Evolutionary conservation across 1,140 invertebrate genomes (phyloP).

Genomic region (Platorchestia sp.): DNA sequence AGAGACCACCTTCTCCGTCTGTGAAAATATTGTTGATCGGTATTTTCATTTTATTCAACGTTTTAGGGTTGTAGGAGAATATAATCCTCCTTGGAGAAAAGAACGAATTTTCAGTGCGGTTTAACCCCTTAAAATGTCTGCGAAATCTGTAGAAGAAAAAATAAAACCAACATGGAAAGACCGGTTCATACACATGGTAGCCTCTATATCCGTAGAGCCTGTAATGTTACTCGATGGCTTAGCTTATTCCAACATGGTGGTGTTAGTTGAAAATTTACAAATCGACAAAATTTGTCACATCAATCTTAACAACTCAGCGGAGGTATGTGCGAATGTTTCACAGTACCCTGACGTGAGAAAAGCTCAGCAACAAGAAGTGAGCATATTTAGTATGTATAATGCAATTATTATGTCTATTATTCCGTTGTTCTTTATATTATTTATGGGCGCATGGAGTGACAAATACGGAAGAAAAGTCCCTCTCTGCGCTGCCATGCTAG

Average conservation of each 20-base stretch:
- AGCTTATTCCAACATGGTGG: conserved; percentile 67
- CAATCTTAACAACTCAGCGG: conserved; percentile 79
- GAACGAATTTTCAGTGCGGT: background rate
- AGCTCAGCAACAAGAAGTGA: conserved; percentile 82
- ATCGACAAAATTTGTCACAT: conserved; percentile 87
- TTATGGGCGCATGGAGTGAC: conserved; percentile 70
- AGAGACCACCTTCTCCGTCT: background rate
- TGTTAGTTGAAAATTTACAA: conserved; percentile 76
- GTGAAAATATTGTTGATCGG: background rate
- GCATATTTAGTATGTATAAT: conserved; percentile 73
- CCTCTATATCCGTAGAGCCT: conserved; percentile 64
- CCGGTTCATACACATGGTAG: conserved; percentile 51
- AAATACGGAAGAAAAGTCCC: conserved; percentile 81
- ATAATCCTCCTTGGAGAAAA: background rate
- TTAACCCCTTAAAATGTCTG: background rate
- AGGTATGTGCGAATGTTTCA: conserved; percentile 80
- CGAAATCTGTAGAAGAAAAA: background rate
- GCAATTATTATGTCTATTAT: conserved; percentile 66
- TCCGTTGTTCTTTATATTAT: conserved; percentile 66
- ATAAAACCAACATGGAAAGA: conserved; percentile 49
- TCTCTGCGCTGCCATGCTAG: conserved; percentile 85
- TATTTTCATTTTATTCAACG: background rate
- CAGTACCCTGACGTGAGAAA: conserved; percentile 81
- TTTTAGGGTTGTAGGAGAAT: background rate
- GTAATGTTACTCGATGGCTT: conserved; percentile 66